phyloP scores from a whole-genome alignment of 2,888 invertebrate species.

The Chaitophorus viminalis region DNA sequence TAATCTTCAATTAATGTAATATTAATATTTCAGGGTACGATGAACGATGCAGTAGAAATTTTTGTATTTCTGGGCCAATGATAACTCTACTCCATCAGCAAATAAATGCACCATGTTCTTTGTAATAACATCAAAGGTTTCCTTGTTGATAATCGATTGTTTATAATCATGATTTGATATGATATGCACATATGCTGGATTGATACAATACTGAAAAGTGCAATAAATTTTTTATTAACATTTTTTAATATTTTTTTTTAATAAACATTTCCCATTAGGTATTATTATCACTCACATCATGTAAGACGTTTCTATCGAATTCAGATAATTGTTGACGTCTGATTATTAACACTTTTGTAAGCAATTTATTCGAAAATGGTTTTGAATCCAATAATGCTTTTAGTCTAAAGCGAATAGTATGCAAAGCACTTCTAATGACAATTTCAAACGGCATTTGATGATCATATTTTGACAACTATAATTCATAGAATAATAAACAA shows the following conservation, averaged over 20 bases:
- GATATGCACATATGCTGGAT: background rate
- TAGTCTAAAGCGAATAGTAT: background rate
- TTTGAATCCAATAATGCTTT: background rate
- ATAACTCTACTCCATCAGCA: background rate
- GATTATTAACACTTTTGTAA: background rate
- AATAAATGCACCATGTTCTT: background rate
- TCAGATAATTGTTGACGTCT: background rate
- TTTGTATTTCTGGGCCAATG: conserved; percentile 16
- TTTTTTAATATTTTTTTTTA: too few species aligned
- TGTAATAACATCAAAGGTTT: background rate
- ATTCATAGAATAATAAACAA: background rate
- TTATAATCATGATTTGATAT: background rate
- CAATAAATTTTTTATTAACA: background rate
- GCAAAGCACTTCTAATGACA: background rate
- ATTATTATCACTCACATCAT: background rate
- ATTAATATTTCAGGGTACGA: background rate
- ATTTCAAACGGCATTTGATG: background rate
- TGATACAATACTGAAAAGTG: conserved; percentile 1
- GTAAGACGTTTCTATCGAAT: background rate
- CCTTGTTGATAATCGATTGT: background rate
- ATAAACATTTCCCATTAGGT: too few species aligned
- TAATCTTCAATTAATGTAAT: too few species aligned
- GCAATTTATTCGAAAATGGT: background rate
- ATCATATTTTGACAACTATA: background rate
- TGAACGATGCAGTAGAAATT: background rate